These are phyloP conservation scores for Orchesellides sinensis DNA, from an alignment of 2,888 invertebrate genomes.

Conservation along the genomic window DNA sequence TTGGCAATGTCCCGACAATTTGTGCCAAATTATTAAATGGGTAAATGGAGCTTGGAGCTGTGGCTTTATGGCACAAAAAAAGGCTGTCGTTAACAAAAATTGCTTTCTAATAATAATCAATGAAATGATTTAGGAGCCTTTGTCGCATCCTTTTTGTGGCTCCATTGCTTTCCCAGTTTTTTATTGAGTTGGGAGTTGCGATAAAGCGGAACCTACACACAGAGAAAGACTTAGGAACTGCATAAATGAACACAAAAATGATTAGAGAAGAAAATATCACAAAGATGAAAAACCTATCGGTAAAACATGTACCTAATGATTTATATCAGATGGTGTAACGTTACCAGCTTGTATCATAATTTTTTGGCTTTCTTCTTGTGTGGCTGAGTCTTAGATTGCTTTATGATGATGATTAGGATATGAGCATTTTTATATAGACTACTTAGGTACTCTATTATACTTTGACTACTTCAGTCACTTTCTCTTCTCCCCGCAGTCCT, in stretches of 20 bases:
- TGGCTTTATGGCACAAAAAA: slow-evolving; percentile 66
- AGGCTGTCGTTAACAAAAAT: slow-evolving; percentile 70
- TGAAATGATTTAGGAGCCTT: slow-evolving; percentile 56
- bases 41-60: slow-evolving; percentile 55
- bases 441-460: no score
- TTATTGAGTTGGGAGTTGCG: slow-evolving; percentile 20
- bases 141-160: slow-evolving; percentile 36
- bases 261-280: no score
- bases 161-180: slow-evolving; percentile 13
- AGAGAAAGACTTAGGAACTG: not conserved
- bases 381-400: slow-evolving; percentile 14
- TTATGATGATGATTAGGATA: slow-evolving; percentile 28
- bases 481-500: not conserved
- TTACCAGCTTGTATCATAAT: not conserved
- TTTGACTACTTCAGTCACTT: not conserved
- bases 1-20: slow-evolving; percentile 61
- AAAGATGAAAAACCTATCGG: no score
- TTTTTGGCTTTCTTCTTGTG: slow-evolving; percentile 17
- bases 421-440: not conserved
- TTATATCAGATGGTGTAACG: not conserved
- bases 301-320: not conserved
- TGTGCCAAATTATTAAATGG: slow-evolving; percentile 69
- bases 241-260: not conserved
- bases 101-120: slow-evolving; percentile 70
- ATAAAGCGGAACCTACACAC: not conserved